Base-by-base conservation (phyloP, 2,113 vertebrate species). In the Donacobius atricapilla region DNA sequence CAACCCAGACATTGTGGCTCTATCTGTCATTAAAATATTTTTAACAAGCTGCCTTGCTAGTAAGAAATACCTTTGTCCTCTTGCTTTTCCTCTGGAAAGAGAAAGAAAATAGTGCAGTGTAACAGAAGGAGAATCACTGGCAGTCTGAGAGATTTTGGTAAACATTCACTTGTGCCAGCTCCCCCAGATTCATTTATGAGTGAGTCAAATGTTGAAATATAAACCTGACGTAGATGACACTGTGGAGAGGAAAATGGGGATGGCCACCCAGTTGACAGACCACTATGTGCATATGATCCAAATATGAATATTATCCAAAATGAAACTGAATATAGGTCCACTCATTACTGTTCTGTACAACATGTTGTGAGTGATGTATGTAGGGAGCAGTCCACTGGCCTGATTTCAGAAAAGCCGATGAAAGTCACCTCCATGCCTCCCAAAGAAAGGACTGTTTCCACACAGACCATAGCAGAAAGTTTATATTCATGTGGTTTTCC, bases 351-450 rank as follows among this genome's bases (percentile, higher is more conserved):
- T 14, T 50, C 27, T 11, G 11, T 48, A 20, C n/a, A 12, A 21
- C 4, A 0, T 15, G 4, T 13, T 27, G 20, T n/a, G 23, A 23
- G 3, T 4, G 5, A 31, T 15, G 11, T 28, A 4, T 14, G 11
- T 4, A 1, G 11, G 33, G 44, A 27, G 5, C 35, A 56, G 31
- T 14, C 42, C 40, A 7, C 33, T 73, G 45, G 1, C 47, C 39
- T 83, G 31, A 7, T 33, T 47, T 40, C 42, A 54, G 66, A 83
- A 80, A 68, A 61, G 16, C 21, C 51, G 27, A 6, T 31, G 7
- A 23, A 65, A 78, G 7, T 27, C 18, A 37, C 15, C 23, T 58
- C 40, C 6, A 2, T 4, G 1, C 48, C 53, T 89, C 23, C 20
- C 9, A 23, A 69, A 71, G 68, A 44, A 84, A 69, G 19, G 11